Evolutionary conservation across 2,797 vertebrate genomes (phyloP), one percentile per base, ranked within the genome.

Genomic region (Pangasius mekongensis): DNA sequence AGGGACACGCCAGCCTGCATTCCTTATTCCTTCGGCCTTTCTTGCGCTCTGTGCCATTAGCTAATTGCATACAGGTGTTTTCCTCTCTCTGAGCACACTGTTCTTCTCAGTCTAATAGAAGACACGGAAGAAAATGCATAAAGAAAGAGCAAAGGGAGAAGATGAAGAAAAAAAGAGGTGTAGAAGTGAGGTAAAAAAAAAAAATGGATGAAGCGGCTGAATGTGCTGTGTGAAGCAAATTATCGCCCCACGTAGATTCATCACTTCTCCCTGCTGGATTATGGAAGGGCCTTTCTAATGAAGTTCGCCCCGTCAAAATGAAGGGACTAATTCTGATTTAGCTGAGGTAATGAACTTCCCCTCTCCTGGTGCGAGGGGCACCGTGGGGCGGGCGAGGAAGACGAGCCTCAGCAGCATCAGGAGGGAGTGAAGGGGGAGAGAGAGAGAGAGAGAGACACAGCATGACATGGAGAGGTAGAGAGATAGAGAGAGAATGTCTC

Each of bases 281-380:
- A 98, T 95, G 95, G 97, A 97, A 97, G 97, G 98, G 97, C 97
- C 97, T 97, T 97, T 97, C 98, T 99, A 99, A 99, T 99, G 98
- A 99, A 98, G 97, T 99, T 99, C 94, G 95, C 97, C 97, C 97
- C 97, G 97, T 98, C 98, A 98, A 97, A 98, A 98, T 98, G 97
- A 98, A 98, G 97, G 97, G 97, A 97, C 98, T 99, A 98, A 98
- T 98, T 99, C 98, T 98, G 98, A 98, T 98, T 98, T 98, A 98
- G 98, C 98, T 98, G 97, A 98, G 98, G 97, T 98, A 99, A 99
- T 99, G 97, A 99, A 98, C 97, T 99, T 98, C 97, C 97, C 97
- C 97, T 97, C 97, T 98, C 98, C 98, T 97, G 97, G 97, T 97
- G 98, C 97, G 98, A 98, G 97, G 97, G 97, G 97, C 97, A 97